phyloP scores from a whole-genome alignment of 2,888 invertebrate genomes.

The Ennomos fuscantarius region DNA sequence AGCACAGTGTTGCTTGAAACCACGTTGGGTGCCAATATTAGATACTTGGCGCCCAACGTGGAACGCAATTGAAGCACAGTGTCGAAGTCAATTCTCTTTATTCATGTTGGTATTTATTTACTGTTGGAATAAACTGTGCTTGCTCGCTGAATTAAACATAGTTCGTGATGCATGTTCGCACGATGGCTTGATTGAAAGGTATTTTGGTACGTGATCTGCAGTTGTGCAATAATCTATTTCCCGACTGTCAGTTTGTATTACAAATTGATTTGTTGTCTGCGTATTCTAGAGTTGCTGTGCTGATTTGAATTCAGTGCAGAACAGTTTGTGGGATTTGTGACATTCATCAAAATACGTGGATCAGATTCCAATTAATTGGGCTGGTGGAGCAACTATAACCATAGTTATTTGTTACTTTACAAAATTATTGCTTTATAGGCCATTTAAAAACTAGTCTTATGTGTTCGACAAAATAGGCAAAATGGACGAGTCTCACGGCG shows the following conservation, averaged over 20 bases:
- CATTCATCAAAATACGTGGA: conserved; percentile 24
- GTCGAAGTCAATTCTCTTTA: conserved; percentile 49
- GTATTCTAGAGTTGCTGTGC: conserved; percentile 21
- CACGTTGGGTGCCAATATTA: conserved; percentile 24
- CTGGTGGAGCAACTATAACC: neutral
- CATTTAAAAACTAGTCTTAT: too few species aligned
- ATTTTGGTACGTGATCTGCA: conserved; percentile 60
- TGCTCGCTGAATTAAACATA: conserved; percentile 64
- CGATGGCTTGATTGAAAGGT: conserved; percentile 72
- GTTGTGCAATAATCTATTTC: conserved; percentile 39
- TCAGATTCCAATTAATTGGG: conserved; percentile 14
- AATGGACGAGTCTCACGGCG: too few species aligned
- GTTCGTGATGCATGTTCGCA: conserved; percentile 56
- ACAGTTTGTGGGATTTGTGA: conserved; percentile 18
- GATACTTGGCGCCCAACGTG: conserved; percentile 27
- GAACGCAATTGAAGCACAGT: conserved; percentile 22
- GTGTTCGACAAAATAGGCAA: too few species aligned
- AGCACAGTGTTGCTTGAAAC: conserved; percentile 40
- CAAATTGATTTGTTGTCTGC: conserved; percentile 34
- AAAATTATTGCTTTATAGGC: too few species aligned
- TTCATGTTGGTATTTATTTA: conserved; percentile 62
- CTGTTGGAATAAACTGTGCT: conserved; percentile 59
- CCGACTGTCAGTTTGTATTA: conserved; percentile 32
- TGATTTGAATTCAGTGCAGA: conserved; percentile 23
- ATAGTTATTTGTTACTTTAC: neutral